Base-by-base conservation (phyloP, 2,888 invertebrate species). In the Oligia fasciuncula region DNA sequence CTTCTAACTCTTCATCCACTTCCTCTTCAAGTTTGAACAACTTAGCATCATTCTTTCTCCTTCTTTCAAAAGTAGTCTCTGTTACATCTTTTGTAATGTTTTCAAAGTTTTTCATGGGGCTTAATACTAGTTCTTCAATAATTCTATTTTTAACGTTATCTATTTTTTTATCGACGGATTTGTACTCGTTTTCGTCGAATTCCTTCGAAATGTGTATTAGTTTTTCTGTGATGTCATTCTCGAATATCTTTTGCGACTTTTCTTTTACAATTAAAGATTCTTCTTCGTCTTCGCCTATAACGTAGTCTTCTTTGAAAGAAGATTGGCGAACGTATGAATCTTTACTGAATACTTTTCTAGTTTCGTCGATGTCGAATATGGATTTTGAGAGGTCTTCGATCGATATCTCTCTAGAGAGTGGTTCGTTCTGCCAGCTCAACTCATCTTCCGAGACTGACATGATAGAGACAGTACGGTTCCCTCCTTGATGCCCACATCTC, bases 371-470 rank as follows among this genome's bases (percentile, higher is more conserved):
- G 80, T 97, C 97, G 76, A 97, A 97, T 81, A 97, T 95, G 43
- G 96, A 94, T 91, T 97, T 97, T 9, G 97, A 97, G 35, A 97
- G 93, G 81, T 97, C 97, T 90, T 97, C 97, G 72, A 97, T 96
- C 6, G 97, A 97, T 75, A 97, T 96, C 84, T 97, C 97, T 78
- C 97, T 93, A 0, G 97, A 97, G 35, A 97, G 93, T 66, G 97
- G 93, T 76, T 97, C 96, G 35, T 97, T 97, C 74, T 97, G 97
- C 93, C 97, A 94, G 67, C 97, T 97, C 85, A 95, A 95, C 46
- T 98, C 98, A 86, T 98, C 98, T 92, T 98, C 98, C 1, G 98
- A 97, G 54, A 97, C 94, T 1, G 98, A 97, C 82, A 97, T 97
- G n/a, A 98, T 98, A 0, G 98, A 98, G n/a, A 98, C 93, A 6